Base-by-base conservation (phyloP, 2,888 invertebrate genomes). In the Rosalia funebris region DNA sequence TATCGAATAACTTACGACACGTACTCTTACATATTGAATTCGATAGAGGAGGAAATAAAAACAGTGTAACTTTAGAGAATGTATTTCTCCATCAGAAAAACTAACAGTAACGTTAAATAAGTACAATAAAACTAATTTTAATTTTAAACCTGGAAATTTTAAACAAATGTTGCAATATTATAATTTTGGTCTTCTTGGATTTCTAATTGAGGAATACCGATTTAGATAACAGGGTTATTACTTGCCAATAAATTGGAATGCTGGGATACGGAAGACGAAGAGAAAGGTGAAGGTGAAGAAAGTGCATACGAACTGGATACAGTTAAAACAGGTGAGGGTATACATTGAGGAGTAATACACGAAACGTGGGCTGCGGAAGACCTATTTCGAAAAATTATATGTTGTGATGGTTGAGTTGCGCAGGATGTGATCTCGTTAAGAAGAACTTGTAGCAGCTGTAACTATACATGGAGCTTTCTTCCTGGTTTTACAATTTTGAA, bases 1-100 rank as follows among this genome's bases (percentile, higher is more conserved):
- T n/a, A n/a, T n/a, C 41, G 41, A 14, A 54, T 54, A 44, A 54
- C 54, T 54, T 54, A 42, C 42, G 54, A 54, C 45, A 54, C 50
- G 12, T 50, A 50, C 16, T 14, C 11, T 12, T 36, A 50, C 36
- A 50, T 50, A 36, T 50, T 37, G 37, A 50, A 50, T 36, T 34
- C 50, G 11, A 50, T 50, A 32, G 50, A 50, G 37, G 50, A 50
- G 36, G 39, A 50, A 32, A 50, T 50, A 50, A 50, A 50, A 32
- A 37, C 50, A 50, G 32, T 36, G 36, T 37, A 50, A 50, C 32
- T 50, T 50, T 37, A 50, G 50, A 37, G 50, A 50, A 50, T 50
- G 50, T 50, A 50, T 50, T 50, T 50, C 50, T 50, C 36, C 50
- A 15, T 37, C 50, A 32, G 50, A 50, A 50, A 50, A 50, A 11